A percentile compares a stretch with the other conserved stretches of the same genome.
Evolutionary conservation across 2,797 vertebrate genomes (phyloP).

Genomic region (Enteromius radiatus): DNA sequence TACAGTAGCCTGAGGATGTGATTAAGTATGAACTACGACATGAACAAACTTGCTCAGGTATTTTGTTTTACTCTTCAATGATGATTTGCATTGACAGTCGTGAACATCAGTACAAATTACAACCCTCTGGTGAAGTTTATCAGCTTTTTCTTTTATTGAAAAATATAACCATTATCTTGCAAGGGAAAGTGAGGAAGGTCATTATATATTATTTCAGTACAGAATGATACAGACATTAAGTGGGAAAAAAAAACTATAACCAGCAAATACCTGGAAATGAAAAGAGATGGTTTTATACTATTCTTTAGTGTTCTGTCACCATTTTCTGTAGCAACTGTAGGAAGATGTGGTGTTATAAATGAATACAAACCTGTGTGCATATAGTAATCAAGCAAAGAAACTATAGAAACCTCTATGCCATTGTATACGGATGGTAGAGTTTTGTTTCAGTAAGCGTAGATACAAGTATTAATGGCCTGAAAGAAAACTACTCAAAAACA

Average conservation of each 20-base stretch:
- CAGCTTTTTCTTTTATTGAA: constrained; percentile 82
- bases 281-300: neutral
- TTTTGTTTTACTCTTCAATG: constrained; percentile 1
- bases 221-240: constrained; percentile 47
- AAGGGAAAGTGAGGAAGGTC: constrained; percentile 67
- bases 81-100: neutral
- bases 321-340: neutral
- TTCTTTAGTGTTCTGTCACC: neutral
- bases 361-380: constrained; percentile 8
- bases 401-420: neutral
- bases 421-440: neutral
- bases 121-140: constrained; percentile 67
- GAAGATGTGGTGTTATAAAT: neutral
- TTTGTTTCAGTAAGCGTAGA: constrained; percentile 1
- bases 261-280: constrained; percentile 63
- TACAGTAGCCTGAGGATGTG: neutral
- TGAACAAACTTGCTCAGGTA: neutral
- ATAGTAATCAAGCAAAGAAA: constrained; percentile 25
- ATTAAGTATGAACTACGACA: neutral
- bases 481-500: constrained; percentile 23
- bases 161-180: constrained; percentile 81
- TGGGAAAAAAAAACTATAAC: constrained; percentile 53
- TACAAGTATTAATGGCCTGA: neutral
- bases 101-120: constrained; percentile 44
- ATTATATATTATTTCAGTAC: constrained; percentile 61